Conservation (phyloP, 2,113 vertebrate genomes). For the Chaetorhynchus papuensis region DNA sequence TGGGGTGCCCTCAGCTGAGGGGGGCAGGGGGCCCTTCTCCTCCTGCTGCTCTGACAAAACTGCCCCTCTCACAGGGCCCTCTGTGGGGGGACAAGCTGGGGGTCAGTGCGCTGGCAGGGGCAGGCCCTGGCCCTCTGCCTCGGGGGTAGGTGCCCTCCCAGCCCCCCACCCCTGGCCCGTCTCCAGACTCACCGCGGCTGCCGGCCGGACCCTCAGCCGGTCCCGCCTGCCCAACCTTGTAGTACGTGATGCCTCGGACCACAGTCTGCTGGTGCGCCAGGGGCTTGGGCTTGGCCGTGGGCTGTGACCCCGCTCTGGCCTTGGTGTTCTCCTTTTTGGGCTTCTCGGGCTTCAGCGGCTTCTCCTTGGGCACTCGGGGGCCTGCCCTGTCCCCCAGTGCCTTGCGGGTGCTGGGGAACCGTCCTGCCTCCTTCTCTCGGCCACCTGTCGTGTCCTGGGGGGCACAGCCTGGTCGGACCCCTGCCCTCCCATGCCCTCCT, state of each 20-base stretch:
- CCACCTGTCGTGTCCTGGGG: slow-evolving; percentile 77
- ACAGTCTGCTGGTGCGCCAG: slow-evolving; percentile 80
- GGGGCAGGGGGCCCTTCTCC: background rate
- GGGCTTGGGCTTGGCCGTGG: slow-evolving; percentile 79
- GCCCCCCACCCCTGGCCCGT: rapidly evolving
- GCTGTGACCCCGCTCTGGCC: slow-evolving; percentile 48
- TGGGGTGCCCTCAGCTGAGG: slow-evolving; percentile 21
- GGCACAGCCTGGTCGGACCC: background rate
- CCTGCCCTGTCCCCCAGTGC: slow-evolving; percentile 59
- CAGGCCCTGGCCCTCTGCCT: background rate
- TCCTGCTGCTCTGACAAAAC: slow-evolving; percentile 62
- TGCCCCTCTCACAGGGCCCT: slow-evolving; percentile 65
- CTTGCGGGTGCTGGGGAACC: slow-evolving; percentile 74
- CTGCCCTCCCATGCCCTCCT: background rate
- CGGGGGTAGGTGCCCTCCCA: too few relatives aligned
- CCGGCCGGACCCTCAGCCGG: slow-evolving; percentile 40
- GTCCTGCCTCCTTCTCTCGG: slow-evolving; percentile 74
- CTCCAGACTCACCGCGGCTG: background rate
- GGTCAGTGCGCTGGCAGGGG: rapidly evolving
- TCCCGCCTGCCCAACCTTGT: slow-evolving; percentile 81
- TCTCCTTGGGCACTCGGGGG: slow-evolving; percentile 79
- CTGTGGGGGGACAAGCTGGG: slow-evolving; percentile 41
- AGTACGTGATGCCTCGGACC: slow-evolving; percentile 91
- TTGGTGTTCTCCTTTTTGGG: slow-evolving; percentile 83
- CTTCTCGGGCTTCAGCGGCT: slow-evolving; percentile 75